Conservation (phyloP, 2,888 invertebrate species). For the Cheilosia soror region DNA sequence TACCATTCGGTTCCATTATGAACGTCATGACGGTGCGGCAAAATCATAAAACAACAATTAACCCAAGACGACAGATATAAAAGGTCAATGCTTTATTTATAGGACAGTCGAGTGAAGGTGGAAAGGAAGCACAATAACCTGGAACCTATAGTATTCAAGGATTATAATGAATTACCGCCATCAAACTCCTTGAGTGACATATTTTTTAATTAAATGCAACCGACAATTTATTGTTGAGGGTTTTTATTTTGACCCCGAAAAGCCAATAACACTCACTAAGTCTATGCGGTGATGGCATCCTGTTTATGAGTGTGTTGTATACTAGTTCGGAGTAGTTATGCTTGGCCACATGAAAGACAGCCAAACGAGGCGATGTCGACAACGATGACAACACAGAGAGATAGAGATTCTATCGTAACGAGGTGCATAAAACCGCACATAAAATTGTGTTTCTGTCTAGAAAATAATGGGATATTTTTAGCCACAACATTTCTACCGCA, state of each 20-base stretch:
- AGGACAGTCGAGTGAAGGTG: background rate
- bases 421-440: constrained; percentile 75
- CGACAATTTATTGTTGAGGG: constrained; percentile 59
- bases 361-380: constrained; percentile 50
- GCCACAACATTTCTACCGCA: constrained; percentile 70
- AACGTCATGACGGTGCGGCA: constrained; percentile 27
- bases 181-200: constrained; percentile 61
- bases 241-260: constrained; percentile 56
- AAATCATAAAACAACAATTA: constrained; percentile 11
- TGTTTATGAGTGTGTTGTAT: constrained; percentile 14
- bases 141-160: background rate
- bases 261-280: constrained; percentile 72
- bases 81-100: constrained; percentile 32
- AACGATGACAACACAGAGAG: constrained; percentile 53
- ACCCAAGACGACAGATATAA: constrained; percentile 18
- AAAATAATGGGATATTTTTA: constrained; percentile 76
- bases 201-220: constrained; percentile 74
- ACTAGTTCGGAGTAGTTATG: background rate
- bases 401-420: constrained; percentile 63
- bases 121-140: background rate
- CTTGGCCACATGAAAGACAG: constrained; percentile 62
- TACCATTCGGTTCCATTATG: constrained; percentile 3
- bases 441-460: constrained; percentile 73
- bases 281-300: constrained; percentile 55
- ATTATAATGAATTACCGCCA: constrained; percentile 34